Conservation (phyloP, 2,797 vertebrate genomes). For the Geotrypetes seraphini region DNA sequence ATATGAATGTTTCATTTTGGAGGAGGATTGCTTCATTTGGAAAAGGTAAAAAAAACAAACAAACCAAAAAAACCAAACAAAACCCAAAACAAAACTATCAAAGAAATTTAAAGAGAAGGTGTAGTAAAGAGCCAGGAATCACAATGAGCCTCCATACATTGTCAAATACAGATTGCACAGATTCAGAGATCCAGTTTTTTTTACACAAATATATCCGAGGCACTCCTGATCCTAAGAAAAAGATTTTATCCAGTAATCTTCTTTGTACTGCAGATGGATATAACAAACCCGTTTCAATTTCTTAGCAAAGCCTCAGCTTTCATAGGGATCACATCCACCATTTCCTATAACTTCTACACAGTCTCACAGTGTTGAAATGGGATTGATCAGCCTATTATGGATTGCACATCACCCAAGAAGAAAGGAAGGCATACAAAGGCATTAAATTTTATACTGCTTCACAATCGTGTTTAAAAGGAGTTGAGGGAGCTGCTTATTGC, state of each 20-base stretch:
- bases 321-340: constrained; percentile 65
- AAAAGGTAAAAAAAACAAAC: constrained; percentile 22
- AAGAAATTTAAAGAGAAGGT: constrained; percentile 47
- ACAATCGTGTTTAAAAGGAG: constrained; percentile 42
- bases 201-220: constrained; percentile 64
- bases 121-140: constrained; percentile 46
- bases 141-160: constrained; percentile 23
- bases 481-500: constrained; percentile 75
- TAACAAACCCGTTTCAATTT: constrained; percentile 62
- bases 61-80: too few relatives aligned
- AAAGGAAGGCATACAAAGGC: constrained; percentile 60
- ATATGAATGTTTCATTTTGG: constrained; percentile 35
- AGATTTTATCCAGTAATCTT: constrained; percentile 58
- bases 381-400: constrained; percentile 61
- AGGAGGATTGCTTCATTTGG: constrained; percentile 28
- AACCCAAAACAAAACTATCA: constrained; percentile 38
- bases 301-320: constrained; percentile 50
- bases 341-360: constrained; percentile 43
- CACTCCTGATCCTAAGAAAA: constrained; percentile 61
- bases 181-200: constrained; percentile 61
- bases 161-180: constrained; percentile 47
- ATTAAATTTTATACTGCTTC: constrained; percentile 52
- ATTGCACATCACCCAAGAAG: constrained; percentile 88
- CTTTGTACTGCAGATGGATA: constrained; percentile 50
- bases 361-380: constrained; percentile 71